phyloP scores from a whole-genome alignment of 2,888 invertebrate genomes.

The Brassicogethes aeneus region DNA sequence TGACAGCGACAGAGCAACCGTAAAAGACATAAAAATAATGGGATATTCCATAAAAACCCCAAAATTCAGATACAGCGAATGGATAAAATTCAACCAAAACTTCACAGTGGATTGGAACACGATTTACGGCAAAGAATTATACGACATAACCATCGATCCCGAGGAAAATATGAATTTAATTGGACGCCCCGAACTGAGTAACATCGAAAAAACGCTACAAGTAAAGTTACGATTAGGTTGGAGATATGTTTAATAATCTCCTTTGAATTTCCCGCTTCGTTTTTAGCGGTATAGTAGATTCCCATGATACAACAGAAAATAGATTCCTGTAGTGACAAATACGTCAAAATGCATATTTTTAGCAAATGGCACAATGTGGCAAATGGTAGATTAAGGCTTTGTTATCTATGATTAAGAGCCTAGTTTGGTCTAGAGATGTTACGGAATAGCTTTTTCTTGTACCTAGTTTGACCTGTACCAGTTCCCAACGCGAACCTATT shows the following conservation, averaged over 20 bases:
- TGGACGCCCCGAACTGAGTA: conserved; percentile 33
- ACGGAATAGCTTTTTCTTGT: no score
- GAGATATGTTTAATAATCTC: conserved; percentile 20
- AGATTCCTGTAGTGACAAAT: no score
- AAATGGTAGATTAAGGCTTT: no score
- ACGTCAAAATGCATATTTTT: no score
- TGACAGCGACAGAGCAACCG: conserved; percentile 70
- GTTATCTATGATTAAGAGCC: no score
- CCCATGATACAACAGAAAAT: no score
- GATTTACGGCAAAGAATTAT: conserved; percentile 66
- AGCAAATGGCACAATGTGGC: no score
- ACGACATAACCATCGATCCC: conserved; percentile 61
- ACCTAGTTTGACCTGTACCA: no score
- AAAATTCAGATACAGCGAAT: conserved; percentile 70
- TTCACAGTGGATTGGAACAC: conserved; percentile 60
- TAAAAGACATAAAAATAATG: conserved; percentile 74
- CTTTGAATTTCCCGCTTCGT: no score
- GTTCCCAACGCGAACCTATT: no score
- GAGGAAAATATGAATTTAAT: conserved; percentile 65
- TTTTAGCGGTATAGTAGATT: no score
- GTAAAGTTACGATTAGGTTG: conserved; percentile 31
- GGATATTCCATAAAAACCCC: conserved; percentile 73
- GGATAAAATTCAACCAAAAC: conserved; percentile 59
- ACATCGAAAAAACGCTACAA: conserved; percentile 30
- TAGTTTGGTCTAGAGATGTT: no score